A percentile compares a stretch with the other conserved stretches of the same genome.
These are phyloP conservation scores for Gryllus longicercus DNA, from an alignment of 2,888 invertebrate genomes.

Conservation along the genomic window DNA sequence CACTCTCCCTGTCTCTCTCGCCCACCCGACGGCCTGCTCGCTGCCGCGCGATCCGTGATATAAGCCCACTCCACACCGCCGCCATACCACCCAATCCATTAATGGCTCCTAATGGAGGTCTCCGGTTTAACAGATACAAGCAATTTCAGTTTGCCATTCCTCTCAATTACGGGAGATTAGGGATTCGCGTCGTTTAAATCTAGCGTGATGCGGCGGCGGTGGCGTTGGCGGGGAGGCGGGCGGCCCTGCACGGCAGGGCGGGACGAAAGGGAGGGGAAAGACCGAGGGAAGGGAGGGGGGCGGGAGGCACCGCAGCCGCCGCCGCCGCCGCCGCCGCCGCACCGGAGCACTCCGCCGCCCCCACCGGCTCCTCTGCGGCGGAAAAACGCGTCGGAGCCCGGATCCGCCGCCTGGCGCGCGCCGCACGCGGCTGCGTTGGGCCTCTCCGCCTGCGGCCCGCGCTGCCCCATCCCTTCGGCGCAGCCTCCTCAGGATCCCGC, in stretches of 20 bases:
- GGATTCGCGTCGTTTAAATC: constrained; percentile 20
- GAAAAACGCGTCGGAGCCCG: neutral
- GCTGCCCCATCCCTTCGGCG: too few relatives aligned
- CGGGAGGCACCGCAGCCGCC: neutral
- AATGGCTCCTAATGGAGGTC: constrained; percentile 48
- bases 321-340: neutral
- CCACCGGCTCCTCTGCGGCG: neutral
- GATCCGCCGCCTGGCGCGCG: neutral
- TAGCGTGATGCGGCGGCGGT: constrained; percentile 7
- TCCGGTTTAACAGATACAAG: constrained; percentile 47
- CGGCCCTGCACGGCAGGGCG: neutral
- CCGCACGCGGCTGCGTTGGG: too few relatives aligned
- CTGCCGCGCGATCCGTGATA: constrained; percentile 26
- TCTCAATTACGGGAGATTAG: constrained; percentile 47
- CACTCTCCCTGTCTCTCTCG: neutral
- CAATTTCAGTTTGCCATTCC: constrained; percentile 46
- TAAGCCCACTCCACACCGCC: constrained; percentile 24
- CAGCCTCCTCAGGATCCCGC: too few relatives aligned
- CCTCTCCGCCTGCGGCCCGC: too few relatives aligned
- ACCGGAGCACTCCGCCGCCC: neutral
- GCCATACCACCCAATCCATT: constrained; percentile 43
- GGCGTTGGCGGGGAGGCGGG: neutral
- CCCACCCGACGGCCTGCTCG: constrained; percentile 21
- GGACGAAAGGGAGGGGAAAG: neutral
- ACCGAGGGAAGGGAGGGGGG: neutral